Percentiles rank a stretch among this genome's conserved stretches.
These are phyloP conservation scores for Nasonia oneida DNA, from an alignment of 2,888 invertebrate genomes.

Conservation along the genomic window DNA sequence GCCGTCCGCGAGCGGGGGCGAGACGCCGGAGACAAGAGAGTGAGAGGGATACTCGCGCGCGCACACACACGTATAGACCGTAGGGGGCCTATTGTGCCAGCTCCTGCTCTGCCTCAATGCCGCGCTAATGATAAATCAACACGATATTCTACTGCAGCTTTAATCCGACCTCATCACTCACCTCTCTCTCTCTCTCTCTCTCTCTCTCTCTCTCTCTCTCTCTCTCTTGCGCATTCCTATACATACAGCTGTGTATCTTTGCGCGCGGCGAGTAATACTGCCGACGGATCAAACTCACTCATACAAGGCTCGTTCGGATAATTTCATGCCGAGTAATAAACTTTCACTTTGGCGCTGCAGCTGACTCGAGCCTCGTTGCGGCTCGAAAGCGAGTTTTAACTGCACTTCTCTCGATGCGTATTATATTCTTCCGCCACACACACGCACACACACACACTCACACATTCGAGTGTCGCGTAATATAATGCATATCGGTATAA, in stretches of 20 bases:
- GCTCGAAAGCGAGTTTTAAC: conserved; percentile 34
- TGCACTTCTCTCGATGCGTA: neutral
- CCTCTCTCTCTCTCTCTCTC: conserved; percentile 12
- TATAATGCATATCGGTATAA: conserved; percentile 62
- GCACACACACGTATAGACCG: neutral
- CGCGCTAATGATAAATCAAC: conserved; percentile 63
- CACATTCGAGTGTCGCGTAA: conserved; percentile 70
- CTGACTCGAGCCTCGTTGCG: neutral
- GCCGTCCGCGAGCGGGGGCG: neutral
- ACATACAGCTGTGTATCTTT: neutral
- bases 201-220: neutral
- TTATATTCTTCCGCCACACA: conserved; percentile 14
- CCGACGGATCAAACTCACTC: neutral
- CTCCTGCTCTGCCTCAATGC: conserved; percentile 31
- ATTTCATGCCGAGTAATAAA: conserved; percentile 46
- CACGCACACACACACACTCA: neutral
- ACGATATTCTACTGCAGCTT: conserved; percentile 41
- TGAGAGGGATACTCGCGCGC: neutral
- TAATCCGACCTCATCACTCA: conserved; percentile 44
- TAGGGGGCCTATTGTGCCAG: conserved; percentile 39
- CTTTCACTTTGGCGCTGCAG: conserved; percentile 46
- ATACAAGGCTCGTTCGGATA: conserved; percentile 11
- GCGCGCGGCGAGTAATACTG: neutral
- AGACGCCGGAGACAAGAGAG: neutral
- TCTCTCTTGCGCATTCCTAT: neutral